Conservation (phyloP, 2,113 vertebrate genomes). For the Syrrhaptes paradoxus region DNA sequence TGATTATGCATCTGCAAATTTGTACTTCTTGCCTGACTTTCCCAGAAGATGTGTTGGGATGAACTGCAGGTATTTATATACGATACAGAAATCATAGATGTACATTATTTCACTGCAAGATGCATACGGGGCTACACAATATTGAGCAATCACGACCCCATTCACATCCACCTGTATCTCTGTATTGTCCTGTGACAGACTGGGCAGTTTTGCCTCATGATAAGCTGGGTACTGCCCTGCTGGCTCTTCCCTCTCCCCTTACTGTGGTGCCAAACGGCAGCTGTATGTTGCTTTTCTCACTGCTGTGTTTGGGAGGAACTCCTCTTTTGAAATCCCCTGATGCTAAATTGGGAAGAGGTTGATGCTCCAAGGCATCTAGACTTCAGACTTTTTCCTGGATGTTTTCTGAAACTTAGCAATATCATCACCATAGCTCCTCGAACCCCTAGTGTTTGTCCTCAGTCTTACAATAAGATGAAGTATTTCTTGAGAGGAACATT, state of each 20-base stretch:
- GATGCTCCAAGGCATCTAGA: neutral
- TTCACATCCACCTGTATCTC: fast-evolving
- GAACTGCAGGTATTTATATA: neutral
- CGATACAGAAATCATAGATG: neutral
- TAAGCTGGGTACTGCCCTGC: neutral
- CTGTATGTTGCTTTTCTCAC: neutral
- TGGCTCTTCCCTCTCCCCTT: neutral
- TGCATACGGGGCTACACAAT: neutral
- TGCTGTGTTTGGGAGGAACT: neutral
- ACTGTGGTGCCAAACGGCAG: neutral
- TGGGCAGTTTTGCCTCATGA: neutral
- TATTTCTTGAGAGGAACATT: neutral
- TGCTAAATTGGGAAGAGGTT: neutral
- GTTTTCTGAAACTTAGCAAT: neutral
- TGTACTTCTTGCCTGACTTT: neutral
- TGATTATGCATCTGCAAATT: neutral
- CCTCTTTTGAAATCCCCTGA: neutral
- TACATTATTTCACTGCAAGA: neutral
- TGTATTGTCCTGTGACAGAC: fast-evolving
- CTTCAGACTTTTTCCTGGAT: neutral
- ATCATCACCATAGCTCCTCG: neutral
- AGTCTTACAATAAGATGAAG: neutral
- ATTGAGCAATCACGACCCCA: neutral
- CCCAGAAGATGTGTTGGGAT: neutral
- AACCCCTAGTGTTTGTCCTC: neutral